phyloP scores from a whole-genome alignment of 30 jellyfish, hydroid and myxozoan species.

The Cassiopea andromeda region DNA sequence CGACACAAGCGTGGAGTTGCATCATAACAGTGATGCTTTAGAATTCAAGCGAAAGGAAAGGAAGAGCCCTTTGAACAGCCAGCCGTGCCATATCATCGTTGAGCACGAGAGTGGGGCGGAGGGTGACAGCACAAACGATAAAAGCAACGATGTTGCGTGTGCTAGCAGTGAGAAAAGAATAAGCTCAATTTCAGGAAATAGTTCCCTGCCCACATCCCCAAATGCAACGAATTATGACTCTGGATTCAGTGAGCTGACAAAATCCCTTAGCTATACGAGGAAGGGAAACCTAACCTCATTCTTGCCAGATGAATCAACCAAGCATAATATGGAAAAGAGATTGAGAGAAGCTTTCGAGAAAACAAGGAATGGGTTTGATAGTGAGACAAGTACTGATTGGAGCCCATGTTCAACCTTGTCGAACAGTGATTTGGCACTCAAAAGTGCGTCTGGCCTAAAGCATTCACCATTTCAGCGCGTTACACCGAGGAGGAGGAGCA shows the following conservation, averaged over 20 bases:
- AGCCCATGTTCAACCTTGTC: conserved; percentile 86
- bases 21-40: conserved; percentile 11
- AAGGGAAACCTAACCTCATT: conserved; percentile 36
- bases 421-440: conserved; percentile 28
- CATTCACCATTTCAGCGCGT: conserved; percentile 45
- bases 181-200: conserved; percentile 54
- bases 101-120: conserved; percentile 30
- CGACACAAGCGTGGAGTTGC: conserved; percentile 22
- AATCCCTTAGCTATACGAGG: conserved; percentile 23
- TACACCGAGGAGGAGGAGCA: conserved; percentile 63
- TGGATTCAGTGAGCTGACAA: conserved; percentile 62
- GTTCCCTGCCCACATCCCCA: conserved; percentile 64
- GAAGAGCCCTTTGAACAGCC: background rate
- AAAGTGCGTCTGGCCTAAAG: conserved; percentile 9
- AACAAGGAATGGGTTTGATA: conserved; percentile 54
- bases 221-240: conserved; percentile 62
- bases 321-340: conserved; percentile 29
- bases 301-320: conserved; percentile 30
- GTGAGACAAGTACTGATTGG: conserved; percentile 92
- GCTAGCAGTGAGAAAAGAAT: conserved; percentile 15
- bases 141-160: background rate
- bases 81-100: conserved; percentile 7
- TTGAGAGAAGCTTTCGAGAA: conserved; percentile 42
- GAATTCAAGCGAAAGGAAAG: background rate
- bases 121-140: background rate